phyloP scores from a whole-genome alignment of 2,797 vertebrate genomes.

The Sciaenops ocellatus region DNA sequence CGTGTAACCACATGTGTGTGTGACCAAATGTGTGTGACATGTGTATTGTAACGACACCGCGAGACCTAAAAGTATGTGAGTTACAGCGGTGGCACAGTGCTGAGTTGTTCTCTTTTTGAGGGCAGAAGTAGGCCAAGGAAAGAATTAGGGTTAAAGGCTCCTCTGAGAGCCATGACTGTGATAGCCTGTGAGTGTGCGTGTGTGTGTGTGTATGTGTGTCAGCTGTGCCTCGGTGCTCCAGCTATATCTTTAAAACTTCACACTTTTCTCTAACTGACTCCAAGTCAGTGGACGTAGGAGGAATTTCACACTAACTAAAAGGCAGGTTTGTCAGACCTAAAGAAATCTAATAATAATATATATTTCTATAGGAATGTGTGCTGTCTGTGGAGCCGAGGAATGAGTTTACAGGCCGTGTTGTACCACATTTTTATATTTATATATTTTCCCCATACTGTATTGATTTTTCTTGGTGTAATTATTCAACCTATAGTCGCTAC shows the following conservation, averaged over 20 bases:
- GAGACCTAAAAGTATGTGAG: slow-evolving; percentile 1
- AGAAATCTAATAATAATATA: background rate
- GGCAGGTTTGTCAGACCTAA: background rate
- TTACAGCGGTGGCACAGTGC: slow-evolving; percentile 18
- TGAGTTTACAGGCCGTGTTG: background rate
- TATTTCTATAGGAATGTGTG: background rate
- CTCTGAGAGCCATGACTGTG: slow-evolving; percentile 66
- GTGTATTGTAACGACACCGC: slow-evolving; percentile 2
- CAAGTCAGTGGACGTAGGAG: background rate
- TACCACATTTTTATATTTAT: background rate
- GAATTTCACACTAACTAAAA: slow-evolving; percentile 1
- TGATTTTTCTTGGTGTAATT: slow-evolving; percentile 12
- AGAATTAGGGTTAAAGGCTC: slow-evolving; percentile 80
- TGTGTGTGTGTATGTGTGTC: slow-evolving; percentile 38
- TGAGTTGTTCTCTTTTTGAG: slow-evolving; percentile 58
- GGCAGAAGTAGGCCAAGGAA: slow-evolving; percentile 75
- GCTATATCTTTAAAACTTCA: slow-evolving; percentile 44
- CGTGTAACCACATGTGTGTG: background rate
- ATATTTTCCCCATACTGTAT: background rate
- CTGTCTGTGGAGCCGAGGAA: background rate
- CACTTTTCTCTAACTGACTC: slow-evolving; percentile 19
- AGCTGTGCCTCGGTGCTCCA: slow-evolving; percentile 23
- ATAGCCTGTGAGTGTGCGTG: slow-evolving; percentile 40
- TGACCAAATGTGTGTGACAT: background rate
- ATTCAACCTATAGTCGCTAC: slow-evolving; percentile 11